Evolutionary conservation across 2,797 vertebrate genomes (phyloP).

Genomic region (Mus caroli): DNA sequence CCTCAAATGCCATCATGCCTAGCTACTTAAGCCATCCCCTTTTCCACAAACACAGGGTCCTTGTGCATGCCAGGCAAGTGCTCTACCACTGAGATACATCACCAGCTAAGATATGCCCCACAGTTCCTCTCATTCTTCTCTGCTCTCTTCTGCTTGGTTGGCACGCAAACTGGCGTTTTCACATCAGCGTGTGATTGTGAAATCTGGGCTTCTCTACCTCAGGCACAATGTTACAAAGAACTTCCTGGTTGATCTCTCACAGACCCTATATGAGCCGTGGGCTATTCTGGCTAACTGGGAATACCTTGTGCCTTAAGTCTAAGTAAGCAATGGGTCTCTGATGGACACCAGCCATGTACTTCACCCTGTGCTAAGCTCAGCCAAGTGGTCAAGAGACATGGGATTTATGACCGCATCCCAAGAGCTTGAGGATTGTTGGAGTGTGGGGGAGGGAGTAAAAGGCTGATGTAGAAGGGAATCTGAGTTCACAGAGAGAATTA

Average conservation of each 20-base stretch:
- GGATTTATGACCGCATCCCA: neutral
- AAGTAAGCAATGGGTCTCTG: neutral
- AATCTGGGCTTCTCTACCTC: conserved; percentile 1
- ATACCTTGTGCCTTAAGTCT: neutral
- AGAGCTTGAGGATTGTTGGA: neutral
- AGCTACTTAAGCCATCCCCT: neutral
- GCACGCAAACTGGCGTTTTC: neutral
- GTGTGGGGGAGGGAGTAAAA: accelerated
- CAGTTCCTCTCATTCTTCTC: too few species aligned
- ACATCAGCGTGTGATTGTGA: neutral
- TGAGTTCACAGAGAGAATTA: conserved; percentile 3
- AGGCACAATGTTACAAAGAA: neutral
- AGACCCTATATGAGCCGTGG: neutral
- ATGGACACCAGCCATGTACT: neutral
- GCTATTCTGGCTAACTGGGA: neutral
- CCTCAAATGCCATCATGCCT: neutral
- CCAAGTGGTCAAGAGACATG: neutral
- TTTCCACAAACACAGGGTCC: neutral
- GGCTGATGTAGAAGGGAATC: neutral
- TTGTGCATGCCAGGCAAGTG: neutral
- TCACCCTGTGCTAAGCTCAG: neutral
- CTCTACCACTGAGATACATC: neutral
- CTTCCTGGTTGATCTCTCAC: neutral
- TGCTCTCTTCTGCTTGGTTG: neutral
- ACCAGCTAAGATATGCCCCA: neutral